Conservation (phyloP, 2,113 vertebrate genomes). For the Aegotheles bennettii region DNA sequence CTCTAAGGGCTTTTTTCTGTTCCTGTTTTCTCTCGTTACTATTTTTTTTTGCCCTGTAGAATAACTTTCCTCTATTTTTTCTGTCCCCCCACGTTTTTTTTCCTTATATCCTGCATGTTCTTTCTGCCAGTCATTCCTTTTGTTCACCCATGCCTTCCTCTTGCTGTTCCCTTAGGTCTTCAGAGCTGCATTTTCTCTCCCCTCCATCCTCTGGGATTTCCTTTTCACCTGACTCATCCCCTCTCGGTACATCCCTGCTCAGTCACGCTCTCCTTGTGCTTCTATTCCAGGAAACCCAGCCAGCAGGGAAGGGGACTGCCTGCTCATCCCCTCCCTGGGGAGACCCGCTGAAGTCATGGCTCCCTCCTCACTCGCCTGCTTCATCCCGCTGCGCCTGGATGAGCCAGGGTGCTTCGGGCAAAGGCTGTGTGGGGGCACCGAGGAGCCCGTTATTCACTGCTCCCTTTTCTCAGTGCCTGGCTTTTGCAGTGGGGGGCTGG, state of each 20-base stretch:
- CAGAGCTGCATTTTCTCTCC: conserved; percentile 4
- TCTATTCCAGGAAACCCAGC: not conserved
- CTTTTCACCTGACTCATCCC: conserved; percentile 51
- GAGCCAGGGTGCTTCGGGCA: not conserved
- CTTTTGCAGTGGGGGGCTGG: not conserved
- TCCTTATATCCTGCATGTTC: not conserved
- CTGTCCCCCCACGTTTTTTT: not conserved
- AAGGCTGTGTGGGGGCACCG: rapidly evolving
- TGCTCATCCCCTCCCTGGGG: not conserved
- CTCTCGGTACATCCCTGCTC: not conserved
- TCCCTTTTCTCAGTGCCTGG: not conserved
- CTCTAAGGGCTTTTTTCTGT: not conserved
- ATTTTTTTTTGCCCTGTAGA: not conserved
- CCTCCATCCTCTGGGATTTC: conserved; percentile 43
- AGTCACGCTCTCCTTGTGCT: not conserved
- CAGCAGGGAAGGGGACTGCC: not conserved
- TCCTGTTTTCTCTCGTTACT: not conserved
- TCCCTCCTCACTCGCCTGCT: not conserved
- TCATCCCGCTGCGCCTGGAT: not conserved
- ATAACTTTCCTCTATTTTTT: not conserved
- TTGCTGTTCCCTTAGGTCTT: not conserved
- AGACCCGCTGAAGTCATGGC: not conserved
- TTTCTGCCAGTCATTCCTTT: not conserved
- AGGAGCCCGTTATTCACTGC: not conserved
- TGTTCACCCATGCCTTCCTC: conserved; percentile 18